Evolutionary conservation across 2,888 invertebrate species (phyloP), one percentile per base, ranked within the genome.

Genomic region (Epiperipatus broadwayi): DNA sequence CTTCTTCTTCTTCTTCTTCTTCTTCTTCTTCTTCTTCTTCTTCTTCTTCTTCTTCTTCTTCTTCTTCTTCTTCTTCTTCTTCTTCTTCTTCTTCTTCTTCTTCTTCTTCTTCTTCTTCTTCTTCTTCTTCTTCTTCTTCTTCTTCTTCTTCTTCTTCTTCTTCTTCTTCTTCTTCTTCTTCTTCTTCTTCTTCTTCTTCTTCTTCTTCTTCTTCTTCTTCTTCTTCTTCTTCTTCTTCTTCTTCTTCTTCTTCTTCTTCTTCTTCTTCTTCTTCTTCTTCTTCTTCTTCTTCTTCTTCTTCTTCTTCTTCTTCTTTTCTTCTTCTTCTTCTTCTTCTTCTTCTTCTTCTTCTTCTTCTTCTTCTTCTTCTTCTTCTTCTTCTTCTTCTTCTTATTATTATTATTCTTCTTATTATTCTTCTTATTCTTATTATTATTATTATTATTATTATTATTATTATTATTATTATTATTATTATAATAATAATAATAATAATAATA

Each of bases 11-110:
- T 19, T n/a, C 16, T 19, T 20, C 18, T 31, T 18, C 16, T 5
- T 8, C 4, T 10, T 20, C 16, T 12, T n/a, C 31, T 8, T 31
- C 32, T n/a, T 18, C 16, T 31, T n/a, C 10, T 5, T 22, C 30
- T 21, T 25, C 33, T 31, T 32, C 25, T 20, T 27, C 28, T 32
- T 20, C 32, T 18, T 33, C 21, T 28, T n/a, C 15, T 20, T 28
- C 35, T 33, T 25, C 32, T 32, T 33, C 28, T 28, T 4, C 31
- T 21, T 25, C 33, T 31, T 32, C 25, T 20, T 27, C 28, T 32
- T 20, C 32, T 18, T 33, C 21, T 28, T n/a, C 15, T 20, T 28
- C 35, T 33, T 25, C 32, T 32, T 33, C 28, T 28, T 4, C 31
- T 20, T 28, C 35, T 33, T 25, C 32, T 32, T 33, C 28, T 28